These are phyloP conservation scores for Mola mola DNA, from an alignment of 2,113 vertebrate genomes.

Conservation along the genomic window DNA sequence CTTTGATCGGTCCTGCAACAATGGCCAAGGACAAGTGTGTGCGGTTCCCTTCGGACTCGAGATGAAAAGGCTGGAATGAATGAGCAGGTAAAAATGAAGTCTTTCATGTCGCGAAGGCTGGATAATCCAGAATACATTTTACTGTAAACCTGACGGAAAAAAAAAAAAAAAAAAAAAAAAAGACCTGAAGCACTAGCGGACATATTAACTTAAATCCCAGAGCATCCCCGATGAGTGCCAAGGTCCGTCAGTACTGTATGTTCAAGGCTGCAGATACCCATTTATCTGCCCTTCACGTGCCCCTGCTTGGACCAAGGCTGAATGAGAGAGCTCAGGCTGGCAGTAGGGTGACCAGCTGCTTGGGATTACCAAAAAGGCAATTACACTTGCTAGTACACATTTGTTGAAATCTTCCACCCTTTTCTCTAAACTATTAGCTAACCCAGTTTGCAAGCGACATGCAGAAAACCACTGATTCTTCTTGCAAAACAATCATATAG, in stretches of 20 bases:
- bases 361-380: slow-evolving; percentile 48
- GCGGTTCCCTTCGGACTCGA: slow-evolving; percentile 26
- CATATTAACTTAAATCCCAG: slow-evolving; percentile 67
- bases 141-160: slow-evolving; percentile 17
- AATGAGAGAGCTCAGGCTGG: slow-evolving; percentile 23
- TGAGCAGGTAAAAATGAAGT: slow-evolving; percentile 37
- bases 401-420: neutral
- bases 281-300: slow-evolving; percentile 30
- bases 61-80: slow-evolving; percentile 36
- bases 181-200: slow-evolving; percentile 35
- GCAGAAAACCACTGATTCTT: too few species aligned
- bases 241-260: slow-evolving; percentile 40
- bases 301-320: neutral
- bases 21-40: neutral
- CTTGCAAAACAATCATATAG: too few species aligned
- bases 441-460: too few species aligned
- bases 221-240: slow-evolving; percentile 32
- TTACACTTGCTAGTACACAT: slow-evolving; percentile 11
- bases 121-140: too few species aligned
- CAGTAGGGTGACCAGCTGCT: slow-evolving; percentile 21
- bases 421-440: too few species aligned
- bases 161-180: too few species aligned
- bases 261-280: slow-evolving; percentile 34
- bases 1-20: slow-evolving; percentile 43
- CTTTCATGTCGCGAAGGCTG: slow-evolving; percentile 31